phyloP scores from a whole-genome alignment of 2,797 vertebrate species.

The Vespertilio murinus region DNA sequence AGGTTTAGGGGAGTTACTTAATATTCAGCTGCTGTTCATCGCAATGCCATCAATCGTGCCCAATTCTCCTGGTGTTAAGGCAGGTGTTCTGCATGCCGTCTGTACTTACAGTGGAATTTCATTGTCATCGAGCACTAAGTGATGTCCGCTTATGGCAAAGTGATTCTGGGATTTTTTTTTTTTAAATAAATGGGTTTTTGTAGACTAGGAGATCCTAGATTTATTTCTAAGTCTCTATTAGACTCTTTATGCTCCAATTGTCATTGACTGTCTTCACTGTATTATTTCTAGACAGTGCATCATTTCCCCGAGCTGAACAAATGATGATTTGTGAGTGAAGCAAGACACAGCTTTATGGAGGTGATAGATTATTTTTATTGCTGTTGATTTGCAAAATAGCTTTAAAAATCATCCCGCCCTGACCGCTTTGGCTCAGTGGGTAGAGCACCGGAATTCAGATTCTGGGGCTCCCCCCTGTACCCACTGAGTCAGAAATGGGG shows the following conservation, averaged over 20 bases:
- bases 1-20: slow-evolving; percentile 64
- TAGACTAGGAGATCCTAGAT: slow-evolving; percentile 61
- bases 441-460: too few relatives aligned
- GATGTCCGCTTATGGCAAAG: slow-evolving; percentile 77
- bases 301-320: slow-evolving; percentile 74
- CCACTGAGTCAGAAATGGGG: too few relatives aligned
- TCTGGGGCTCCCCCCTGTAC: too few relatives aligned
- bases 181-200: slow-evolving; percentile 75
- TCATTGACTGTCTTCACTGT: slow-evolving; percentile 75
- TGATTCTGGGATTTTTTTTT: slow-evolving; percentile 73
- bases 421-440: too few relatives aligned
- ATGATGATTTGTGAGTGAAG: slow-evolving; percentile 78
- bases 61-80: slow-evolving; percentile 70
- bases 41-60: slow-evolving; percentile 76
- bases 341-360: slow-evolving; percentile 62
- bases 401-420: slow-evolving; percentile 45
- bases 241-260: slow-evolving; percentile 75
- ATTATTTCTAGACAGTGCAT: slow-evolving; percentile 79
- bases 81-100: slow-evolving; percentile 71
- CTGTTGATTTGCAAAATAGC: slow-evolving; percentile 58
- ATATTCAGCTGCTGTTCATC: slow-evolving; percentile 74
- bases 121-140: slow-evolving; percentile 81
- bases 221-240: slow-evolving; percentile 62
- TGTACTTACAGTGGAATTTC: slow-evolving; percentile 78
- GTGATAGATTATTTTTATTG: slow-evolving; percentile 70